A percentile compares a stretch with the other conserved stretches of the same genome.
Conservation (phyloP, 1,140 invertebrate genomes). For the Drosophila kepulauana region DNA sequence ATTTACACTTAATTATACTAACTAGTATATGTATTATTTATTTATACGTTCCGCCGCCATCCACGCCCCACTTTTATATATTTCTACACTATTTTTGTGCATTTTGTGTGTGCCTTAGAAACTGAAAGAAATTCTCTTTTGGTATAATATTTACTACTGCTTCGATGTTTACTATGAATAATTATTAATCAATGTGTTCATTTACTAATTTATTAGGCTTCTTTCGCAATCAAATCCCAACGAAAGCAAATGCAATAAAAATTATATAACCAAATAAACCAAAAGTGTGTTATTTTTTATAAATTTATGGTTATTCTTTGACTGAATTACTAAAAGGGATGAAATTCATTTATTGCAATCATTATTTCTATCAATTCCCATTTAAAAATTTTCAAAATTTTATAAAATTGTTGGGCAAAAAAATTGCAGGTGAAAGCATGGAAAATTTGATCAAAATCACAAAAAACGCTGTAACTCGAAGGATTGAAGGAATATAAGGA, state of each 20-base stretch:
- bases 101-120: conserved; percentile 27
- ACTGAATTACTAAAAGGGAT: conserved; percentile 9
- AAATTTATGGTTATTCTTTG: neutral
- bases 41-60: neutral
- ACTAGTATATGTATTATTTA: conserved; percentile 54
- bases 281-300: neutral
- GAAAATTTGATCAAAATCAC: neutral
- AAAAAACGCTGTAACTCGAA: neutral
- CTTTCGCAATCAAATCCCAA: conserved; percentile 51
- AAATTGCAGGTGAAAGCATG: neutral
- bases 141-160: conserved; percentile 1
- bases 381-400: neutral
- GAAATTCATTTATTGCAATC: neutral
- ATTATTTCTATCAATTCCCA: neutral
- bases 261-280: conserved; percentile 16
- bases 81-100: neutral
- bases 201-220: conserved; percentile 46
- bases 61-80: neutral
- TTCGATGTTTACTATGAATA: neutral
- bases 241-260: conserved; percentile 54
- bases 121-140: neutral
- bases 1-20: conserved; percentile 29
- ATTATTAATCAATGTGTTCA: conserved; percentile 62
- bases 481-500: neutral
- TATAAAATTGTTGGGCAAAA: neutral